Evolutionary conservation across 1,140 invertebrate genomes (phyloP).

Genomic region (Aphaenogaster ashmeadi): DNA sequence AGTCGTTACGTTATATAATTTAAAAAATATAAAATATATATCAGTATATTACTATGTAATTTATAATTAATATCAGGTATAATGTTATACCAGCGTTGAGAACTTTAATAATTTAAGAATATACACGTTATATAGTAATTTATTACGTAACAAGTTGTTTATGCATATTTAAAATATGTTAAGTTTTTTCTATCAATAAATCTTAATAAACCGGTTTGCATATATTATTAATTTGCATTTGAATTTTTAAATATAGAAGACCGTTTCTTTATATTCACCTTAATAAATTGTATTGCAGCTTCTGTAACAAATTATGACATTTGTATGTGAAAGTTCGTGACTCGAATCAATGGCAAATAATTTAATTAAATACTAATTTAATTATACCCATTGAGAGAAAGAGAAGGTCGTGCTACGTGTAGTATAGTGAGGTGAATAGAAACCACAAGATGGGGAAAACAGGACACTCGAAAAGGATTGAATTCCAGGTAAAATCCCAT

Average conservation of each 20-base stretch:
- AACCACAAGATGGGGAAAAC: constrained; percentile 13
- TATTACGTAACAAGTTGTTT: not conserved
- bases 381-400: constrained; percentile 2
- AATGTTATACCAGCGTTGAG: not conserved
- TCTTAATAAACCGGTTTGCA: not conserved
- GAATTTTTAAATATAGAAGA: not conserved
- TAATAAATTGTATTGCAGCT: not conserved
- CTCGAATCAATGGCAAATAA: constrained; percentile 39
- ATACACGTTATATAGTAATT: not conserved
- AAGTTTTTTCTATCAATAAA: not conserved
- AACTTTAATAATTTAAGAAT: not conserved
- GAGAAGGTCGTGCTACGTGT: not conserved
- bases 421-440: constrained; percentile 24
- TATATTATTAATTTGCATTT: constrained; percentile 6
- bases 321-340: constrained; percentile 32
- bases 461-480: not conserved
- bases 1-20: not conserved
- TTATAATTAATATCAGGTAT: not conserved
- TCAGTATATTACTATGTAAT: not conserved
- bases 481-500: constrained; percentile 3
- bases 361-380: constrained; percentile 52
- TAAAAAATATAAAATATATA: not conserved
- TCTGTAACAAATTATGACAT: constrained; percentile 31
- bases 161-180: not conserved
- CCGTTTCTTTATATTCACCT: not conserved